These are phyloP conservation scores for Brachystomella parvula DNA, from an alignment of 1,140 invertebrate genomes.

Conservation along the genomic window DNA sequence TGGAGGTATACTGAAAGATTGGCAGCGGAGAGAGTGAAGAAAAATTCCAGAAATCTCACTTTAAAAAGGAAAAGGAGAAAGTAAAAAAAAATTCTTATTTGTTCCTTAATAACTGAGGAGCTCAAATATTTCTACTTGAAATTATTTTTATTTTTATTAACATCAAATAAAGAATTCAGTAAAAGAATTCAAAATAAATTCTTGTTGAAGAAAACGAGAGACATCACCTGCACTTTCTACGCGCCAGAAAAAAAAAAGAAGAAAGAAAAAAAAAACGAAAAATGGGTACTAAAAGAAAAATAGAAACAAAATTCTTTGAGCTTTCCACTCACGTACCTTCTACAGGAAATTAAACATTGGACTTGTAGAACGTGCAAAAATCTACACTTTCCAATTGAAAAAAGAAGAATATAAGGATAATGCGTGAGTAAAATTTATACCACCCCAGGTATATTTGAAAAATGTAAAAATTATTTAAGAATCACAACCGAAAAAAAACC, in stretches of 20 bases:
- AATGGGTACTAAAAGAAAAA: too few relatives aligned
- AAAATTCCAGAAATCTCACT: not conserved
- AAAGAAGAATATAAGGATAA: not conserved
- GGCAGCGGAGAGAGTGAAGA: not conserved
- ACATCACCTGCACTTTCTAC: too few relatives aligned
- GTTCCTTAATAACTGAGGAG: not conserved
- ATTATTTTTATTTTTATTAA: not conserved
- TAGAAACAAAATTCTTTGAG: constrained; percentile 9
- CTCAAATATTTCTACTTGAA: not conserved
- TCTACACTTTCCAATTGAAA: constrained; percentile 8
- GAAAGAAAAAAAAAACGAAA: too few relatives aligned
- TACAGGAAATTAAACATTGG: constrained; percentile 34
- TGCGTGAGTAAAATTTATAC: constrained; percentile 30
- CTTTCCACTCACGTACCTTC: constrained; percentile 29
- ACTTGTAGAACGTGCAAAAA: constrained; percentile 28
- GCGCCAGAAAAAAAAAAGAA: not conserved
- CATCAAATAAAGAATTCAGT: not conserved
- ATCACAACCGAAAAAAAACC: not conserved
- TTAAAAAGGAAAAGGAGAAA: not conserved
- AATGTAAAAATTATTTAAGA: not conserved
- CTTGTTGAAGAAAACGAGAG: too few relatives aligned
- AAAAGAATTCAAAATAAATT: too few relatives aligned
- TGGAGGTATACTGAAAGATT: not conserved
- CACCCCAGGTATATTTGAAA: not conserved
- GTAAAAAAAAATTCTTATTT: not conserved